Base-by-base conservation (phyloP, 1,140 invertebrate genomes). In the Drosophila obscura region DNA sequence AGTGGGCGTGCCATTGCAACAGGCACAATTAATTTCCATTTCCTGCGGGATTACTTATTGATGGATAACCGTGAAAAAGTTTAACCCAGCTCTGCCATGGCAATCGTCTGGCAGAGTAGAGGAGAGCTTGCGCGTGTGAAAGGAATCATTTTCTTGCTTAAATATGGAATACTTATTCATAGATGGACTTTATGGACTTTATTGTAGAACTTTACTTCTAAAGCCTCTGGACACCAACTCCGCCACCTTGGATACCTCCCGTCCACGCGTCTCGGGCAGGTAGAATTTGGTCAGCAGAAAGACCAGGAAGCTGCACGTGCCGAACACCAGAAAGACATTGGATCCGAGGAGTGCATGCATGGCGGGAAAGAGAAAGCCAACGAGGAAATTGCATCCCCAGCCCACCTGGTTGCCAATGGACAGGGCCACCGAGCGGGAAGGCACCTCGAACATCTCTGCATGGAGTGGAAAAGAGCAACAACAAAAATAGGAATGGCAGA, bases 371-470 rank as follows among this genome's bases (percentile, higher is more conserved):
- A 93, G 92, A 92, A 97, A 95, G n/a, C 95, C 96, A 31, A 98
- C 95, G 3, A 96, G 87, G 97, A 97, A 92, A 97, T 98, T 44
- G 95, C 96, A 19, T 94, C 93, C 97, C 97, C 98, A 92, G 97
- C 73, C 76, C 24, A 66, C 48, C 15, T 76, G 72, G 43, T 98
- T 58, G 95, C 94, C 77, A 97, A 93, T 58, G 96, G 96, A 95
- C 94, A 97, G 97, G 8, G 96, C 97, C 39, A 94, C 94, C 0
- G 96, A 95, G 51, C 97, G 94, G 0, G 97, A 95, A 4, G 95
- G 95, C 53, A 97, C 96, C 72, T 97, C 95, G 87, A 98, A 98
- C 45, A 98, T 92, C 93, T 99, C 97, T 91, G 92, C 3, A 67
- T 60, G 0, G 35, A 63, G 1, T 2, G 31, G 45, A 52, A 41